phyloP scores from a whole-genome alignment of 2,113 vertebrate genomes.

The Cyrtonyx montezumae region DNA sequence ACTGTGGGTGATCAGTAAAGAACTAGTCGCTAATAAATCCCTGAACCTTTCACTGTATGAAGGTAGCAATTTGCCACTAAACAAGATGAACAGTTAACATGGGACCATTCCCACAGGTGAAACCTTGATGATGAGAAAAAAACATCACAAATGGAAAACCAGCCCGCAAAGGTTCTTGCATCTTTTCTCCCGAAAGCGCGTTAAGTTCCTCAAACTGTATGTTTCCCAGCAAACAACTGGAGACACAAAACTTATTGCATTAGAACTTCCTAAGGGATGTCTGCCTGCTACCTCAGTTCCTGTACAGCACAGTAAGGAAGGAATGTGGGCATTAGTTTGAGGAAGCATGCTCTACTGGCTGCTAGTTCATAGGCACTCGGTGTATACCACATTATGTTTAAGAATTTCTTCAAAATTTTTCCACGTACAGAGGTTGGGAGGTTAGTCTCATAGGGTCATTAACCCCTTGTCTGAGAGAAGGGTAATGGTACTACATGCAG shows the following conservation, averaged over 20 bases:
- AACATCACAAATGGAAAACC: not conserved
- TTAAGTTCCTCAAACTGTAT: not conserved
- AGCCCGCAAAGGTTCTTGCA: not conserved
- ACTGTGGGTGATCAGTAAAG: slow-evolving; percentile 45
- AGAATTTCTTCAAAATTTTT: not conserved
- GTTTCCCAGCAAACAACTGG: not conserved
- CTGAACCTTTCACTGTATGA: slow-evolving; percentile 19
- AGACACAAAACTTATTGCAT: not conserved
- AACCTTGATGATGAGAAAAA: not conserved
- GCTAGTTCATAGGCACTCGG: rapidly evolving
- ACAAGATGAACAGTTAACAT: slow-evolving; percentile 39
- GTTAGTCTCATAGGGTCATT: not conserved
- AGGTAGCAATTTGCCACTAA: slow-evolving; percentile 6
- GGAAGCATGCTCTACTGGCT: not conserved
- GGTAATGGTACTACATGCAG: not conserved
- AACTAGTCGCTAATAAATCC: slow-evolving; percentile 46
- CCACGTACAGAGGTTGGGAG: not conserved
- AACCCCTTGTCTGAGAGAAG: not conserved
- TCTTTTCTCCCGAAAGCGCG: not conserved
- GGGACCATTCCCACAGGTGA: not conserved
- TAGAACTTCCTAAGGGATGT: not conserved
- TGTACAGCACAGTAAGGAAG: not conserved
- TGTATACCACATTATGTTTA: not conserved
- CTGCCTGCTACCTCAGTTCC: not conserved
- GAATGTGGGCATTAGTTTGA: not conserved